Conservation (phyloP, 2,797 vertebrate genomes). For the Philypnodon macrostomus region DNA sequence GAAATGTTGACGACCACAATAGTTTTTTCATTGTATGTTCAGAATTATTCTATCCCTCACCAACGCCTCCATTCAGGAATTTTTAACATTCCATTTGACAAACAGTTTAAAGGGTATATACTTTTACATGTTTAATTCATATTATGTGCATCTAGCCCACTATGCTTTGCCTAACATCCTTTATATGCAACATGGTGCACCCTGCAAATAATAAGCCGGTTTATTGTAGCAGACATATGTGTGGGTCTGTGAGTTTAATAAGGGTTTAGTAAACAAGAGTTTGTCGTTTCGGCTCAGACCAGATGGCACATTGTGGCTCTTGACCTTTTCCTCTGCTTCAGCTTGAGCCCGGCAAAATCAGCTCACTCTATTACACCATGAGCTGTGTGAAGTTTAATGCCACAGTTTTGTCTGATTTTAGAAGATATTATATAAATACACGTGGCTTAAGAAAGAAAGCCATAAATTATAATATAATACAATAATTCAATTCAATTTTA, state of each 20-base stretch:
- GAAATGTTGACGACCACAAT: no score
- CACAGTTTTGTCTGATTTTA: no score
- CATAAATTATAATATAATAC: no score
- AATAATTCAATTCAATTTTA: no score
- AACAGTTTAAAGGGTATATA: no score
- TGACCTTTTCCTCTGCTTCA: slow-evolving; percentile 12
- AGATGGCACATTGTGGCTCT: slow-evolving; percentile 17
- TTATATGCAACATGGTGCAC: slow-evolving; percentile 23
- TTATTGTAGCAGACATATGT: neutral
- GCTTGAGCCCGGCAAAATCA: slow-evolving; percentile 5
- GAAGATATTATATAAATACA: no score
- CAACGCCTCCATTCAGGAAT: no score
- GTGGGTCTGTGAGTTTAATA: slow-evolving; percentile 3
- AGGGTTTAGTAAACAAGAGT: slow-evolving; percentile 38
- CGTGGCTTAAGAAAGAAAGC: neutral
- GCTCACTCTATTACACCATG: slow-evolving; percentile 13
- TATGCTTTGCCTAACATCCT: slow-evolving; percentile 38
- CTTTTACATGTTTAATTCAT: neutral
- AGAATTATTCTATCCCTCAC: no score
- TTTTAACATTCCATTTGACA: no score
- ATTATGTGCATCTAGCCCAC: slow-evolving; percentile 46
- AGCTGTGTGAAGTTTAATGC: neutral
- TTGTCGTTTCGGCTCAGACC: slow-evolving; percentile 18
- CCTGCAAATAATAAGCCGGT: slow-evolving; percentile 3
- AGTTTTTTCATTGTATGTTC: no score